phyloP scores from a whole-genome alignment of 2,888 invertebrate species.

The Epicampocera succincta region DNA sequence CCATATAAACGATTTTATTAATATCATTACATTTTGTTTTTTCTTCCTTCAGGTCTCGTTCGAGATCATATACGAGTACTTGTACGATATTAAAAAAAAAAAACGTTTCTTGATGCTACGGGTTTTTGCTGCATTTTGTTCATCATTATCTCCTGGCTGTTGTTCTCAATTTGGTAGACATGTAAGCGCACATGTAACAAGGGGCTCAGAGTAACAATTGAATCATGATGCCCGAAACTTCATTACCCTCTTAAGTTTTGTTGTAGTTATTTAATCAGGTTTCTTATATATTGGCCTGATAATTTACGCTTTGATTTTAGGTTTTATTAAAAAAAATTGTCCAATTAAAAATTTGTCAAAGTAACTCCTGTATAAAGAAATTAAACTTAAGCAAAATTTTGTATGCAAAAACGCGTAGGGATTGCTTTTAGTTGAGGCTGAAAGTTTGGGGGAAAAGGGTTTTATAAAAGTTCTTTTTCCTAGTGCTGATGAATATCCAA shows the following conservation, averaged over 20 bases:
- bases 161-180: slow-evolving; percentile 54
- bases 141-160: slow-evolving; percentile 58
- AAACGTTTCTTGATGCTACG: slow-evolving; percentile 42
- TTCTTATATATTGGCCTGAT: slow-evolving; percentile 8
- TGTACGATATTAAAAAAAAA: not conserved
- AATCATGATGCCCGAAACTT: slow-evolving; percentile 18
- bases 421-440: too few species aligned
- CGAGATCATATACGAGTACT: slow-evolving; percentile 46
- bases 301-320: slow-evolving; percentile 13
- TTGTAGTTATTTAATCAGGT: slow-evolving; percentile 27
- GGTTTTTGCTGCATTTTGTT: slow-evolving; percentile 28
- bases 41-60: slow-evolving; percentile 31
- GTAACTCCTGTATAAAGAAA: not conserved
- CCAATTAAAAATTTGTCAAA: slow-evolving; percentile 21
- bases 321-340: not conserved
- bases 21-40: not conserved
- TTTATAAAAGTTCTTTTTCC: too few species aligned
- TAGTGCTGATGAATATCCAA: too few species aligned
- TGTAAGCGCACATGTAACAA: slow-evolving; percentile 17
- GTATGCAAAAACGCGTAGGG: too few species aligned
- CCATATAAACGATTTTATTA: slow-evolving; percentile 42
- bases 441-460: too few species aligned
- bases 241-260: slow-evolving; percentile 26
- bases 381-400: too few species aligned
- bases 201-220: slow-evolving; percentile 3